Base-by-base conservation (phyloP, 1,140 invertebrate species). In the Odontomachus brunneus region DNA sequence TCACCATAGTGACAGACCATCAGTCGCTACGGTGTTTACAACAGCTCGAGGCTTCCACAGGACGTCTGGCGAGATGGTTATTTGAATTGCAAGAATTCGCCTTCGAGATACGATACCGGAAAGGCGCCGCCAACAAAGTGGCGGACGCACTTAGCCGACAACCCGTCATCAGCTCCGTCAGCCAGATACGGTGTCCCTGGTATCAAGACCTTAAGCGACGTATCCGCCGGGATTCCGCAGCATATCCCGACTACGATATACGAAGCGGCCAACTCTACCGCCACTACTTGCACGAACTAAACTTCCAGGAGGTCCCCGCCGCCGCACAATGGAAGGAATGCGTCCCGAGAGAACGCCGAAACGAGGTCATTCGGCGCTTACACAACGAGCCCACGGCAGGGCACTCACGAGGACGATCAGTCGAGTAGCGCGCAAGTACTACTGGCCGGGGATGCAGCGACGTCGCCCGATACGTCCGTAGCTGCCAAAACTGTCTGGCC, bases 151-250 rank as follows among this genome's bases (percentile, higher is more conserved):
- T 67, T 1, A 49, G 15, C 0, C 62, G 65, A 0, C 38, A 24
- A 0, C n/a, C 22, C 0, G 15, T 22, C 4, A 12, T n/a, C 0
- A 15, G 65, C 7, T 0, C 19, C 0, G 0, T 14, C 0, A 5
- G 5, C 19, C 1, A 7, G 38, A 44, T 33, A 11, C 38, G 9
- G 3, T 44, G 38, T 7, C 38, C 38, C 38, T 44, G 38, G 38
- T 44, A 44, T 7, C 4, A 11, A 33, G 2, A 5, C 29, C 2
- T 33, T 3, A 44, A 44, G 9, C 38, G 38, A 5, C 38, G 38
- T 44, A 44, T 0, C 12, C 1, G 5, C 24, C n/a, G n/a, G 33
- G 11, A 44, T 44, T 11, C 62, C 3, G n/a, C n/a, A n/a, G 33
- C 17, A 0, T 63, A 2, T 1, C 60, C 60, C 0, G 60, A 63